Evolutionary conservation across 1,140 invertebrate species (phyloP).

Genomic region (Paraescarpia echinospica): DNA sequence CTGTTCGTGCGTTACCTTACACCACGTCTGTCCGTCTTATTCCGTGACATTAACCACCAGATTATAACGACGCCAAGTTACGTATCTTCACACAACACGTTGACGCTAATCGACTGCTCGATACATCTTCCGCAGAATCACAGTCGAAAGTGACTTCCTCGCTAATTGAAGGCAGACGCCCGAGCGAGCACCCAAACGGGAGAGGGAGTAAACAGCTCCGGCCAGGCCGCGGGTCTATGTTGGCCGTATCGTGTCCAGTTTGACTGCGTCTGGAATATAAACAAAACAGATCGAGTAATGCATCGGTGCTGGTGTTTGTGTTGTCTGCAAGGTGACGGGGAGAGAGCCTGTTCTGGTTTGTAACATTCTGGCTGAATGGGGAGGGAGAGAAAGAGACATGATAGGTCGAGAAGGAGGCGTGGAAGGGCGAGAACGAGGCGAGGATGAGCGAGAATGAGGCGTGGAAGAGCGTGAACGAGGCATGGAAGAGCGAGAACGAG

Average conservation of each 20-base stretch:
- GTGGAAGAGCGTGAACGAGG: neutral
- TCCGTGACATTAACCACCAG: neutral
- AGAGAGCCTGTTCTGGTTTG: neutral
- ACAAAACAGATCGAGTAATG: neutral
- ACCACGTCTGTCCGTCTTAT: neutral
- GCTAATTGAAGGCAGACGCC: neutral
- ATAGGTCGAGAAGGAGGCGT: neutral
- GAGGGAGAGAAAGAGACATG: neutral
- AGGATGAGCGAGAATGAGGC: neutral
- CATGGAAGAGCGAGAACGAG: neutral
- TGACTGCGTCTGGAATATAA: neutral
- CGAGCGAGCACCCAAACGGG: neutral
- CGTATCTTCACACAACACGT: neutral
- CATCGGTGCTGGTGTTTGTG: neutral
- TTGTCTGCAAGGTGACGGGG: neutral
- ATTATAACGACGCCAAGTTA: neutral
- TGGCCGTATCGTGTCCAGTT: neutral
- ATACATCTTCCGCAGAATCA: neutral
- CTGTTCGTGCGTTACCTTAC: neutral
- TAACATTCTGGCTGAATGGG: neutral
- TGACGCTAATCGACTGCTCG: neutral
- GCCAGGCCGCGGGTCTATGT: neutral
- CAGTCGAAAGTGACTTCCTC: neutral
- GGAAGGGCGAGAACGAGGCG: neutral
- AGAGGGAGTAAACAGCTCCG: neutral